These are phyloP conservation scores for Automeris io DNA, from an alignment of 2,888 invertebrate genomes.

Conservation along the genomic window DNA sequence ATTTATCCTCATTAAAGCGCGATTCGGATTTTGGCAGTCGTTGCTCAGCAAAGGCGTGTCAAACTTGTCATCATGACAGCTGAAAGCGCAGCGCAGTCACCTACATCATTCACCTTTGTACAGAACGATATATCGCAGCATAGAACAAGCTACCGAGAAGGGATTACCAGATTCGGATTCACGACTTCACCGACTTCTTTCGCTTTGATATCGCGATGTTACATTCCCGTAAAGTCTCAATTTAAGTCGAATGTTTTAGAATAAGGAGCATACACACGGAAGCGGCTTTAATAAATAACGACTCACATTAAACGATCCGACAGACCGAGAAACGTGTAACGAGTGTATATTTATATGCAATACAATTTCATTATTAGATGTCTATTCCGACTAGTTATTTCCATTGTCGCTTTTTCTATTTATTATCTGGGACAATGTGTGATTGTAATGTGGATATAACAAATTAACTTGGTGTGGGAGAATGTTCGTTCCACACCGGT, in stretches of 20 bases:
- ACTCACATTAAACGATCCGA: conserved; percentile 60
- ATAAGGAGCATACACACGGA: conserved; percentile 31
- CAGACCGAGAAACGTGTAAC: conserved; percentile 61
- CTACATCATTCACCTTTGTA: no score
- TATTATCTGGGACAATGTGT: conserved; percentile 70
- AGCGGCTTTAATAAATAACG: conserved; percentile 55
- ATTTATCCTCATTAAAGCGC: no score
- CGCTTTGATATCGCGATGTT: no score
- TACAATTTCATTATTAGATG: conserved; percentile 74
- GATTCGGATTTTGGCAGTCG: no score
- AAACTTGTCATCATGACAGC: no score
- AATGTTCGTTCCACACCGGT: conserved; percentile 55
- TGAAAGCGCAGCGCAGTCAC: no score
- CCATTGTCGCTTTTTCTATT: conserved; percentile 75
- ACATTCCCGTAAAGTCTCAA: no score
- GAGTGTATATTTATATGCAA: conserved; percentile 66
- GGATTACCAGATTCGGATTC: no score
- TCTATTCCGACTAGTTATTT: conserved; percentile 68
- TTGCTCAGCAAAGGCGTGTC: no score
- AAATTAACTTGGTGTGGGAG: conserved; percentile 61
- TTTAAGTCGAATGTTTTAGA: conserved; percentile 1
- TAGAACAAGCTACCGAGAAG: no score
- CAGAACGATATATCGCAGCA: no score
- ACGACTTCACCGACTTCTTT: no score
- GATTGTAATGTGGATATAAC: conserved; percentile 71